Evolutionary conservation across 2,113 vertebrate species (phyloP).

Genomic region (Atrichornis clamosus): DNA sequence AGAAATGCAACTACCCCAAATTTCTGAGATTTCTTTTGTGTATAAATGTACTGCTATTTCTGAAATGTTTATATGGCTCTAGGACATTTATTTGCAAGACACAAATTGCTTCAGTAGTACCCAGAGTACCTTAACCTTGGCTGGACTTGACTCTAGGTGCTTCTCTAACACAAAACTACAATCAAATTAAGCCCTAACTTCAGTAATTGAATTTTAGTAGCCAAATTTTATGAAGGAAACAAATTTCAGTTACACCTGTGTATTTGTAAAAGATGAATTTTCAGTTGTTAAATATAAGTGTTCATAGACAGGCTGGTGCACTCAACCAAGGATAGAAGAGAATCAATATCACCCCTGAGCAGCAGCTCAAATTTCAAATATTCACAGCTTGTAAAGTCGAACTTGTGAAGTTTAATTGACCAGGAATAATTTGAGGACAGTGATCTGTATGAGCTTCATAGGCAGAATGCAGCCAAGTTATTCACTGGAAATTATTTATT

Average conservation of each 20-base stretch:
- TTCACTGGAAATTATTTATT: constrained; percentile 35
- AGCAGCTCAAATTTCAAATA: constrained; percentile 48
- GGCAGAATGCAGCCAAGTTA: not conserved
- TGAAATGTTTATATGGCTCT: not conserved
- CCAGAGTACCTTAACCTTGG: not conserved
- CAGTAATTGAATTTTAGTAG: constrained; percentile 38
- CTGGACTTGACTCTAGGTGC: not conserved
- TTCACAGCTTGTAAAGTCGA: constrained; percentile 43
- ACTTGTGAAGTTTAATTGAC: constrained; percentile 59
- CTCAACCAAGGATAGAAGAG: constrained; percentile 5
- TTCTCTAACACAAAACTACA: not conserved
- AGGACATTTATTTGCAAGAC: not conserved
- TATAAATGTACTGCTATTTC: not conserved
- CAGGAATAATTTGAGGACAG: constrained; percentile 39
- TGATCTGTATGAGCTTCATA: constrained; percentile 2
- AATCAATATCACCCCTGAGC: constrained; percentile 30
- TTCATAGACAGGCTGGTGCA: constrained; percentile 18
- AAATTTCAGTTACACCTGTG: constrained; percentile 17
- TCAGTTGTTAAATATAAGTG: constrained; percentile 6
- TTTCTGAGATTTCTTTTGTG: not conserved
- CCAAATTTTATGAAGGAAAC: constrained; percentile 19
- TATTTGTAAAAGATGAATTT: constrained; percentile 37
- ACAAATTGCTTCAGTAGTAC: not conserved
- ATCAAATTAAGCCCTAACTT: constrained; percentile 3
- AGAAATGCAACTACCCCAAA: not conserved